These are phyloP conservation scores for Encarsia formosa DNA, from an alignment of 2,888 invertebrate genomes.

Conservation along the genomic window DNA sequence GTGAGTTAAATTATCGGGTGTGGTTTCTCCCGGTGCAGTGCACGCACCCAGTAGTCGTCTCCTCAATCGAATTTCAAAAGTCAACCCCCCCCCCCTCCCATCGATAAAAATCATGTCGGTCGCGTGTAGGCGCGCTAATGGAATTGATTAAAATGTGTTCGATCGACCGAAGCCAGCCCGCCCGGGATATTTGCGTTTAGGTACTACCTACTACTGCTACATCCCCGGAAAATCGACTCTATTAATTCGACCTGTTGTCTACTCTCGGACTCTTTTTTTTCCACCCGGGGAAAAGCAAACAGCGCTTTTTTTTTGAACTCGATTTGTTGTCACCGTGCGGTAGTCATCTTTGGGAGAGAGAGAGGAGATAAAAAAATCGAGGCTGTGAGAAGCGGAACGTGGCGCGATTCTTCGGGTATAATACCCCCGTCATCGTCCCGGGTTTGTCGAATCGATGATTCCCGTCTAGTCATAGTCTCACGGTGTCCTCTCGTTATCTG, in stretches of 20 bases:
- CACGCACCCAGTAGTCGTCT: not conserved
- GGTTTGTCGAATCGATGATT: slow-evolving; percentile 8
- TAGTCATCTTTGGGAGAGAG: too few species aligned
- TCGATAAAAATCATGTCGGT: slow-evolving; percentile 19
- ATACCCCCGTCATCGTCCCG: too few species aligned
- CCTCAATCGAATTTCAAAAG: slow-evolving; percentile 12
- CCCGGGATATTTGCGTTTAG: slow-evolving; percentile 48
- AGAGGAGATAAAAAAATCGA: too few species aligned
- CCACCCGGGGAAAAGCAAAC: not conserved
- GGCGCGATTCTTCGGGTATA: too few species aligned
- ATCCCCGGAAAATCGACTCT: too few species aligned
- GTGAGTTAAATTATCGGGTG: too few species aligned
- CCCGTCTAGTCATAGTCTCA: slow-evolving; percentile 21
- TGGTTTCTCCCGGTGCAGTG: too few species aligned
- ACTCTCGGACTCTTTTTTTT: slow-evolving; percentile 6
- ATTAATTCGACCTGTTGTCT: slow-evolving; percentile 50
- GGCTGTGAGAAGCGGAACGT: too few species aligned
- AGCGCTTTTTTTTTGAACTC: too few species aligned
- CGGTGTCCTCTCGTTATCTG: slow-evolving; percentile 10
- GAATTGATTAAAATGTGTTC: slow-evolving; percentile 52
- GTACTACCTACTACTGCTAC: too few species aligned
- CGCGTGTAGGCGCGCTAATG: slow-evolving; percentile 44
- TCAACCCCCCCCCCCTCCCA: slow-evolving; percentile 1
- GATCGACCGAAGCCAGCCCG: slow-evolving; percentile 44
- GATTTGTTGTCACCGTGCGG: too few species aligned